Base-by-base conservation (phyloP, 1,140 invertebrate genomes). In the Centruroides vittatus region DNA sequence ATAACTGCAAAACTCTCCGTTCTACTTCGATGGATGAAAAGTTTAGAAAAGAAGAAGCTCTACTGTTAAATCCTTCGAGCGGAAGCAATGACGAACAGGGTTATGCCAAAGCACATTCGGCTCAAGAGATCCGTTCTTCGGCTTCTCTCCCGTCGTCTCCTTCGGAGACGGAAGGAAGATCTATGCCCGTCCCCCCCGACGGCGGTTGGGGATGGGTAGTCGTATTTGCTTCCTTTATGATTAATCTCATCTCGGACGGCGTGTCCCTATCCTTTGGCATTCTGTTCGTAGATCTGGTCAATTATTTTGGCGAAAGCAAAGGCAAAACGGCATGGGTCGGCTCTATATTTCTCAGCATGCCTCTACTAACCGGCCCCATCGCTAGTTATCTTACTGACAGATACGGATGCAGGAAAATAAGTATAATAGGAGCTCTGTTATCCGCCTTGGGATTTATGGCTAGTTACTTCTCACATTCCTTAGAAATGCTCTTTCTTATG, bases 191-290 rank as follows among this genome's bases (percentile, higher is more conserved):
- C 7, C 72, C 75, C 4, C 75, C 76, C 9, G 78, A 79, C 65
- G 78, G 77, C 6, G 76, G 76, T 5, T 93, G 60, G 79, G 92
- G 69, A 77, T 93, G 58, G 86, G 84, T 72, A 78, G 84, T 72
- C 78, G 88, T 72, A 0, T 71, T 84, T 4, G 82, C 89, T 0
- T 86, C 89, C 0, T 93, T 95, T 68, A 80, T 93, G 74, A 86
- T 91, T 56, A 93, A 93, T 72, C 77, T 94, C 35, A 93, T 95
- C 65, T 89, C 90, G n/a, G 93, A 97, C 73, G 93, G 93, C 0
- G 84, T 96, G 9, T 89, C 89, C 46, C 93, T 94, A 70, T 92
- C 90, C 1, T 94, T 95, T 72, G 93, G 93, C 0, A 74, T 95
- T 0, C 80, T 96, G 12, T 91, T 89, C 68, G 84, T 86, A 0